Conservation (phyloP, 2,113 vertebrate species). For the Cyphomyrus plagiostoma region DNA sequence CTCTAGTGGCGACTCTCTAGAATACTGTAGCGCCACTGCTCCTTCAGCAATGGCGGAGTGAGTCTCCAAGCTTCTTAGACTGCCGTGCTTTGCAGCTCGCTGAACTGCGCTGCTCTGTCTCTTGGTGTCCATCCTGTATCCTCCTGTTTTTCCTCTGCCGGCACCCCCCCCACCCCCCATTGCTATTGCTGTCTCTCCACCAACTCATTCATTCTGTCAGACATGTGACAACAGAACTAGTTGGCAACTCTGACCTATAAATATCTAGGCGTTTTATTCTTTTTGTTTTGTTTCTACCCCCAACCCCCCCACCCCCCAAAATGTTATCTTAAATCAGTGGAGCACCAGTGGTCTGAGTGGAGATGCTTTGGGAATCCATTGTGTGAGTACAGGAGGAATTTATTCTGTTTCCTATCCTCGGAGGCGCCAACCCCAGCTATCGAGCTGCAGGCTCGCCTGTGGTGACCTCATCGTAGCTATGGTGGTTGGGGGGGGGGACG, state of each 20-base stretch:
- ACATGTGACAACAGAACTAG: background rate
- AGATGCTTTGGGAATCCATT: constrained; percentile 14
- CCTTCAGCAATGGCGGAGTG: background rate
- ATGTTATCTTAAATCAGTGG: constrained; percentile 14
- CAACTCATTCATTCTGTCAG: background rate
- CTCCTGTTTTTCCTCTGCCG: background rate
- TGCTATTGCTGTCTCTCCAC: background rate
- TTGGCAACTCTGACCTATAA: background rate
- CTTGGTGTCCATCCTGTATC: background rate
- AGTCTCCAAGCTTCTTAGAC: background rate
- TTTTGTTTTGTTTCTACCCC: constrained; percentile 7
- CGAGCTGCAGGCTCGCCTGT: background rate
- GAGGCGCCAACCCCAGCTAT: background rate
- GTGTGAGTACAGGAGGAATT: constrained; percentile 19
- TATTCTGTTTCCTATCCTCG: background rate
- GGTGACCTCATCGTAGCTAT: background rate
- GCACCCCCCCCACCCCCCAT: background rate
- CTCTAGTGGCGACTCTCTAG: background rate
- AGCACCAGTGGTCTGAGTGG: constrained; percentile 13
- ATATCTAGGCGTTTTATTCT: constrained; percentile 16
- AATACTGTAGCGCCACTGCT: background rate
- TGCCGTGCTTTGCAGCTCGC: background rate
- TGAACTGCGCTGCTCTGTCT: background rate
- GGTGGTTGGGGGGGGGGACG: background rate
- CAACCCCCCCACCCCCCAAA: background rate